These are phyloP conservation scores for Polypedilum vanderplanki DNA, from an alignment of 1,140 invertebrate genomes.

Conservation along the genomic window DNA sequence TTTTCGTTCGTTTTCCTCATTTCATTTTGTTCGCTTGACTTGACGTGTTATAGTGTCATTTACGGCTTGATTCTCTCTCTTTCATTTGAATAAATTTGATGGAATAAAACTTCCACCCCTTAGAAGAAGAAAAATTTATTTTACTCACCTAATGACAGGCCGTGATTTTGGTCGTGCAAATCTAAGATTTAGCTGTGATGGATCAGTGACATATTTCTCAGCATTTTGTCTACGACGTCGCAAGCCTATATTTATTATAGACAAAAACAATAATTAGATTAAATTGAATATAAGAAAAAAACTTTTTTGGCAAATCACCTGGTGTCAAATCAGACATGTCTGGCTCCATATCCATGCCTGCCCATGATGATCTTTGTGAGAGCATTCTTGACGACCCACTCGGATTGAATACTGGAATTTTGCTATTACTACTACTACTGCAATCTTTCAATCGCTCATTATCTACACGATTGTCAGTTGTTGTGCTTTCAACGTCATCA, in stretches of 20 bases:
- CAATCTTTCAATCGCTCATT: conserved; percentile 43
- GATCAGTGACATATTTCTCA: conserved; percentile 69
- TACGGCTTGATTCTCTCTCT: background rate
- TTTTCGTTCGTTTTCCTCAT: conserved; percentile 16
- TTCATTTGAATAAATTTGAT: background rate
- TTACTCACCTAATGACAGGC: conserved; percentile 36
- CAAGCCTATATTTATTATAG: conserved; percentile 48
- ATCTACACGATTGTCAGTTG: conserved; percentile 36
- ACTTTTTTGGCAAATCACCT: conserved; percentile 38
- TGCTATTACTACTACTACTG: conserved; percentile 35
- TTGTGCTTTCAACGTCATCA: conserved; percentile 34
- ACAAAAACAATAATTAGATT: conserved; percentile 34
- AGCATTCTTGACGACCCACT: conserved; percentile 37
- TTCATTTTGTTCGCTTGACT: background rate
- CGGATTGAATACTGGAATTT: conserved; percentile 39
- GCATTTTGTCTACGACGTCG: conserved; percentile 59
- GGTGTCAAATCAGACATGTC: conserved; percentile 45
- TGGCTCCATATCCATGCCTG: conserved; percentile 43
- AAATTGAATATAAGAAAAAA: background rate
- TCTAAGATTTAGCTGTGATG: conserved; percentile 61
- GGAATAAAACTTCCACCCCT: background rate
- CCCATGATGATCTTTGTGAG: conserved; percentile 53
- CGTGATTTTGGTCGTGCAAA: conserved; percentile 58
- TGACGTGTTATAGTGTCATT: background rate
- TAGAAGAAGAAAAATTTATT: background rate